Percentiles rank a stretch among this genome's conserved stretches.
These are phyloP conservation scores for Aspidapion aeneum DNA, from an alignment of 2,888 invertebrate genomes.

Conservation along the genomic window DNA sequence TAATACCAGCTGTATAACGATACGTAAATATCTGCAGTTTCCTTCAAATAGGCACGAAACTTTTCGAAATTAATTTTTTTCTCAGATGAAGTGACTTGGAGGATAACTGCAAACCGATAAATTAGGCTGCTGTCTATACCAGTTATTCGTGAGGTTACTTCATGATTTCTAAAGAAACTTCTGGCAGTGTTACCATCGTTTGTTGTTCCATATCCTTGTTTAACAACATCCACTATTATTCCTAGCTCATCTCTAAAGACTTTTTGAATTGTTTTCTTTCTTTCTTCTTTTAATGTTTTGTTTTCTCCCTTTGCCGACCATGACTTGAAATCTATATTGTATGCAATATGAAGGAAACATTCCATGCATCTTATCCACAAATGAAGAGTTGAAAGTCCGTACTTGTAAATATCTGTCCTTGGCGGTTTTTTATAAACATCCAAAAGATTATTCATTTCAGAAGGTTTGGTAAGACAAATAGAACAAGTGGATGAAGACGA, in stretches of 20 bases:
- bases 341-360: slow-evolving; percentile 9
- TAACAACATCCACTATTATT: slow-evolving; percentile 8
- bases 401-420: slow-evolving; percentile 3
- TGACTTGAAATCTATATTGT: slow-evolving; percentile 5
- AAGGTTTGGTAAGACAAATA: slow-evolving; percentile 9
- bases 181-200: slow-evolving; percentile 12
- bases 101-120: slow-evolving; percentile 10
- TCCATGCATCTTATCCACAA: slow-evolving; percentile 12
- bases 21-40: slow-evolving; percentile 4
- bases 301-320: slow-evolving; percentile 8
- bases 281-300: not conserved
- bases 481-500: slow-evolving; percentile 8
- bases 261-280: not conserved
- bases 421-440: not conserved
- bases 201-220: slow-evolving; percentile 8
- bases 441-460: slow-evolving; percentile 7
- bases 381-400: not conserved
- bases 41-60: not conserved
- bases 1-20: slow-evolving; percentile 5
- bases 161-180: slow-evolving; percentile 7
- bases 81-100: slow-evolving; percentile 8
- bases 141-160: slow-evolving; percentile 4
- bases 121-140: slow-evolving; percentile 6
- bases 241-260: slow-evolving; percentile 3
- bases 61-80: slow-evolving; percentile 1